Evolutionary conservation across 1,140 invertebrate species (phyloP), one percentile per base, ranked within the genome.

Genomic region (Aphidius ervi): DNA sequence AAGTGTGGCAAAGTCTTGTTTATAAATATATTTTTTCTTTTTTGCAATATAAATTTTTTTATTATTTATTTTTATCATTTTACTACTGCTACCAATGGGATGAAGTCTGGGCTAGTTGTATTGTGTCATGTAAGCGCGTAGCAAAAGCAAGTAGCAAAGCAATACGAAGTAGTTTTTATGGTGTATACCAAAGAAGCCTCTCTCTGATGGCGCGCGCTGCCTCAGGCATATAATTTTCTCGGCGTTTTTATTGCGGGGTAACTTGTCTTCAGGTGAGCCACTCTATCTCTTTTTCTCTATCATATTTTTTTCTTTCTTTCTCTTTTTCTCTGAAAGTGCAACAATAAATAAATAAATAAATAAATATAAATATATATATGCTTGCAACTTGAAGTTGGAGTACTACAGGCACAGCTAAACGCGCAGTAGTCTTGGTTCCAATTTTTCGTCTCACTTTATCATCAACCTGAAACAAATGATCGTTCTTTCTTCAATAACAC

Each of bases 231-330:
- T 79, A 77, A 79, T 79, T 79, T 79, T 74, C 77, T 78, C 68
- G 69, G 68, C 76, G 73, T 79, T 80, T 80, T 80, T 80, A 79
- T 80, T 79, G 77, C 73, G 66, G 76, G 73, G 74, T 78, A 80
- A 79, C 78, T 80, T 80, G 76, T 78, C 78, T 79, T 80, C 78
- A 74, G 72, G 74, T 76, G 76, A 78, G 74, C 76, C 70, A 70
- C 72, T 70, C 72, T 68, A 71, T 74, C 70, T 70, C 49, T 48
- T 55, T 56, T 58, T 49, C 46, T 53, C 49, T 53, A 31, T 39
- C 39, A 20, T 8, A 9, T 52, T 46, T 56, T 37, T 45, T 40
- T 16, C 16, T 23, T 10, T 59, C 41, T 43, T 10, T 52, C 20
- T 56, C 54, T 56, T 43, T 57, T 43, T 16, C 37, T 31, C 23